phyloP scores from a whole-genome alignment of 2,113 vertebrate genomes.

The Rattus rattus region DNA sequence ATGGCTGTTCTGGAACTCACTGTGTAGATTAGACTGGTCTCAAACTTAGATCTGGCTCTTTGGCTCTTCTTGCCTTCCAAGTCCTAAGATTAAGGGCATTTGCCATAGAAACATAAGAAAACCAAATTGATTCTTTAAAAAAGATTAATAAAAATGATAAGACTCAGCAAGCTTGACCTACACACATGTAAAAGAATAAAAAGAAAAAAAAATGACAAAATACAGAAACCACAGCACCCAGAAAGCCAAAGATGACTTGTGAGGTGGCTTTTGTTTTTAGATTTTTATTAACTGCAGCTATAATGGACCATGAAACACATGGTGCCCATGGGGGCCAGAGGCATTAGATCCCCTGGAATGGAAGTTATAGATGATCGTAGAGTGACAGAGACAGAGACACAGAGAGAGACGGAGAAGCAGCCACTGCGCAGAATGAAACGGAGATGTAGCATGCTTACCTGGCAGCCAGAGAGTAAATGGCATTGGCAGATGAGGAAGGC shows the following conservation, averaged over 20 bases:
- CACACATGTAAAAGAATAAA: background rate
- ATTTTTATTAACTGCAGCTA: background rate
- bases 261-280: background rate
- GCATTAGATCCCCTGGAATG: background rate
- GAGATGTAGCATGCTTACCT: slow-evolving; percentile 86
- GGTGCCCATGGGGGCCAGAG: background rate
- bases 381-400: too few relatives aligned
- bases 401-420: too few relatives aligned
- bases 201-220: background rate
- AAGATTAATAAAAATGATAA: background rate
- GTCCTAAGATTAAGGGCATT: background rate
- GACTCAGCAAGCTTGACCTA: background rate
- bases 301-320: background rate
- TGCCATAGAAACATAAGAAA: background rate
- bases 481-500: slow-evolving; percentile 94
- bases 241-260: background rate
- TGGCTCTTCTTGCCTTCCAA: too few relatives aligned
- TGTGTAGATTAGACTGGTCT: background rate
- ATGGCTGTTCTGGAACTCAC: background rate
- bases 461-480: slow-evolving; percentile 94
- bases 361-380: background rate
- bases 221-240: background rate
- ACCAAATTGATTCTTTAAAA: background rate
- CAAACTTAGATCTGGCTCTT: background rate
- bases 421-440: background rate